Evolutionary conservation across 1,140 invertebrate genomes (phyloP), one percentile per base, ranked within the genome.

Genomic region (Bombus terrestris): DNA sequence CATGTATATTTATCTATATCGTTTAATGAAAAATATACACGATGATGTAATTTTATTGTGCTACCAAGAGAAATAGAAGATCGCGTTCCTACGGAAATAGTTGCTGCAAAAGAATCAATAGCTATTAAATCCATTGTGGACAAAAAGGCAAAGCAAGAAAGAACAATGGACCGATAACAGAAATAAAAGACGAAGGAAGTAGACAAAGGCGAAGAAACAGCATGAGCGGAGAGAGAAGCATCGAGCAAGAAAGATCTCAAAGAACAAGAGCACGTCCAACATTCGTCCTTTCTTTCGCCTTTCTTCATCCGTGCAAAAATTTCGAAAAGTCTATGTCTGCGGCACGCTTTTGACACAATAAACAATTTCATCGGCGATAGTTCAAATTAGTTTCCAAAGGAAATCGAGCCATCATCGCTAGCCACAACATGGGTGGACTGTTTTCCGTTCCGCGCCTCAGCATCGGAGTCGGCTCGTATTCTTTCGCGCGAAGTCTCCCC

Each of bases 401-500:
- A 62, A 47, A 74, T 59, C 59, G 15, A 35, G 41, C 69, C 69
- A 76, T 57, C 73, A 53, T 78, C n/a, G 59, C 62, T 68, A 47
- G 62, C 66, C 64, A 74, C 83, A 78, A 75, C 68, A 68, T 85
- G 2, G 77, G 81, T 78, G 85, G 85, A 53, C 75, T 90, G 85
- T 86, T 83, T 83, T 78, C 90, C 73, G 73, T 81, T 83, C 80
- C 80, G 53, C 47, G 64, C 72, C 78, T 53, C 69, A 35, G 76
- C 76, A 71, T 72, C 47, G 57, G 59, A 57, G 28, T 39, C 22
- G 74, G 47, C n/a, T 89, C 82, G 66, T 87, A 85, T 91, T 91
- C 88, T 91, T 91, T 91, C 86, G 83, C 81, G 68, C 73, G 15
- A 71, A 81, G 82, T 47, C 59, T 68, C 64, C 86, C 89, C 87